Evolutionary conservation across 1,140 invertebrate species (phyloP).

Genomic region (Alviniconcha marisindica): DNA sequence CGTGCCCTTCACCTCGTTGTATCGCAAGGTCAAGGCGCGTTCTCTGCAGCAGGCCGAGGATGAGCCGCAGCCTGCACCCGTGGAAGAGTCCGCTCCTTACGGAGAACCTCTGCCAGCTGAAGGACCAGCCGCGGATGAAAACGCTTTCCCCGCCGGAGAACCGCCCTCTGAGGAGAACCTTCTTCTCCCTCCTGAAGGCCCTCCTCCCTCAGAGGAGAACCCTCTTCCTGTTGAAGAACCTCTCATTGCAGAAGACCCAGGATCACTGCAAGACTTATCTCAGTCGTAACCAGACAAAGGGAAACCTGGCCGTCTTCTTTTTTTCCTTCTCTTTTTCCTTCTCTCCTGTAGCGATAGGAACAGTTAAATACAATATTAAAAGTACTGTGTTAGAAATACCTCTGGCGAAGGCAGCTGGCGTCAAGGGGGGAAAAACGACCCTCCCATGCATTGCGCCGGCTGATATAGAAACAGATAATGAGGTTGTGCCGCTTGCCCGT

Average conservation of each 20-base stretch:
- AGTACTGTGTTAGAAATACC: no score
- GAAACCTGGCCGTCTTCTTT: no score
- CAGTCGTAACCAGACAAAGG: neutral
- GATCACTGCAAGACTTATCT: neutral
- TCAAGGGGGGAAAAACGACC: no score
- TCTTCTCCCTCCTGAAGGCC: neutral
- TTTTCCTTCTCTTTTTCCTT: no score
- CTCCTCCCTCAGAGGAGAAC: neutral
- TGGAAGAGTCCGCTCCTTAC: neutral
- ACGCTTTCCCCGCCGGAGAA: neutral
- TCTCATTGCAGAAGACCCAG: neutral
- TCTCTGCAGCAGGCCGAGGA: neutral
- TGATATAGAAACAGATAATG: no score
- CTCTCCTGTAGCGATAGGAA: no score
- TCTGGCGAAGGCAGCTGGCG: no score
- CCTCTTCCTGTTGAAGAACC: neutral
- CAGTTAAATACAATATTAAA: no score
- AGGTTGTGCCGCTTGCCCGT: no score
- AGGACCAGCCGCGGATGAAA: no score
- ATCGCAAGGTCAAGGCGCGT: conserved; percentile 11
- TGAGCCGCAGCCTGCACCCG: neutral
- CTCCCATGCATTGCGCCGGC: no score
- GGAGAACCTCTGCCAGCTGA: neutral
- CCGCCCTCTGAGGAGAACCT: neutral
- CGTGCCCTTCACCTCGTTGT: conserved; percentile 11